Conservation (phyloP, 2,113 vertebrate species). For the Mormyrus iriodes region DNA sequence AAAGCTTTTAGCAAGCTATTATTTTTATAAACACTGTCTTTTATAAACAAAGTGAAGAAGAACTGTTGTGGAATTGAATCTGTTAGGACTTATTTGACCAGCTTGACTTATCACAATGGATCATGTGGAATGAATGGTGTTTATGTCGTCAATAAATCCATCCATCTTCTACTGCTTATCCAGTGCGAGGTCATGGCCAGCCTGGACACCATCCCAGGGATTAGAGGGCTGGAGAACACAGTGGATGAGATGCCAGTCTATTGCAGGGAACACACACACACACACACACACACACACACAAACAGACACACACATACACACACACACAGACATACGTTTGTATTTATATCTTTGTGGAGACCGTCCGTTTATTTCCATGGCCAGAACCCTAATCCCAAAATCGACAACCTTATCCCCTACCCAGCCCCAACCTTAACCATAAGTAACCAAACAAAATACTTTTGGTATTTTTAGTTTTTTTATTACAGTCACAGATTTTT, state of each 20-base stretch:
- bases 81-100: neutral
- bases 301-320: neutral
- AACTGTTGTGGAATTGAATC: neutral
- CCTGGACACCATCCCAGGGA: neutral
- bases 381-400: neutral
- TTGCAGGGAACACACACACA: neutral
- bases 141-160: neutral
- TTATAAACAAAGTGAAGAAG: neutral
- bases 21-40: neutral
- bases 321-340: neutral
- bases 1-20: conserved; percentile 2
- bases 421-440: neutral
- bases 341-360: neutral
- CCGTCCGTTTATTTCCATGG: neutral
- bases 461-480: too few relatives aligned
- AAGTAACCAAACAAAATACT: neutral
- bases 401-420: neutral
- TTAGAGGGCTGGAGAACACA: neutral
- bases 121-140: neutral
- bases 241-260: neutral
- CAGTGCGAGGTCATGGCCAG: neutral
- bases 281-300: neutral
- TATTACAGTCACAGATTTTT: too few relatives aligned
- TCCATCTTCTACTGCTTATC: neutral
- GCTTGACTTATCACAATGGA: neutral